These are phyloP conservation scores for Danaus chrysippus DNA, from an alignment of 2,888 invertebrate genomes.

Conservation along the genomic window DNA sequence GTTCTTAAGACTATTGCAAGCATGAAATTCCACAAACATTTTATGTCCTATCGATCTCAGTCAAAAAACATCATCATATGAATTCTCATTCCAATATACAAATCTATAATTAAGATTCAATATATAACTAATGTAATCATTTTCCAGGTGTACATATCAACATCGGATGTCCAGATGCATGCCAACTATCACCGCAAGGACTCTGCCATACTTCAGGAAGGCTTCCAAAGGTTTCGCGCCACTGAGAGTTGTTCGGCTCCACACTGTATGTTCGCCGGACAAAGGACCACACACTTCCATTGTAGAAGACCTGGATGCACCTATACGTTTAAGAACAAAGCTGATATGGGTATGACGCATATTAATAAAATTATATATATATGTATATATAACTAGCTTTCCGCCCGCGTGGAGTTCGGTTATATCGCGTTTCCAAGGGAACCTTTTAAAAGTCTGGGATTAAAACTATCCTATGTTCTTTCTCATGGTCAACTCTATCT, in stretches of 20 bases:
- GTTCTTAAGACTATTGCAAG: neutral
- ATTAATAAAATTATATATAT: neutral
- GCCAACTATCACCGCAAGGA: constrained; percentile 99
- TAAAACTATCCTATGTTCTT: no score
- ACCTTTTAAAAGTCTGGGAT: no score
- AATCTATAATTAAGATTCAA: no score
- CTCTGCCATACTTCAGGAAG: constrained; percentile 97
- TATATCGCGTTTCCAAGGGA: no score
- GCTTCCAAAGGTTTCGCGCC: constrained; percentile 97
- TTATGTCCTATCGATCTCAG: no score
- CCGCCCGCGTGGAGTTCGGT: no score
- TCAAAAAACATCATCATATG: neutral
- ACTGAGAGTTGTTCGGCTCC: constrained; percentile 96
- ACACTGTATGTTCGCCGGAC: constrained; percentile 94
- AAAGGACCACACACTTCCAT: constrained; percentile 98
- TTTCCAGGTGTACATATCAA: constrained; percentile 93
- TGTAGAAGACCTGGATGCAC: constrained; percentile 94
- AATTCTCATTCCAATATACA: no score
- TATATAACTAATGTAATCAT: no score
- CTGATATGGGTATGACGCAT: constrained; percentile 94
- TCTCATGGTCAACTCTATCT: no score
- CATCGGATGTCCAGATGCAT: constrained; percentile 99
- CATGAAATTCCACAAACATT: neutral
- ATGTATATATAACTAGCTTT: no score
- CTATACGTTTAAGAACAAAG: constrained; percentile 98